Percentiles rank a stretch among this genome's conserved stretches.
Conservation (phyloP, 2,113 vertebrate species). For the Pelecanus crispus region DNA sequence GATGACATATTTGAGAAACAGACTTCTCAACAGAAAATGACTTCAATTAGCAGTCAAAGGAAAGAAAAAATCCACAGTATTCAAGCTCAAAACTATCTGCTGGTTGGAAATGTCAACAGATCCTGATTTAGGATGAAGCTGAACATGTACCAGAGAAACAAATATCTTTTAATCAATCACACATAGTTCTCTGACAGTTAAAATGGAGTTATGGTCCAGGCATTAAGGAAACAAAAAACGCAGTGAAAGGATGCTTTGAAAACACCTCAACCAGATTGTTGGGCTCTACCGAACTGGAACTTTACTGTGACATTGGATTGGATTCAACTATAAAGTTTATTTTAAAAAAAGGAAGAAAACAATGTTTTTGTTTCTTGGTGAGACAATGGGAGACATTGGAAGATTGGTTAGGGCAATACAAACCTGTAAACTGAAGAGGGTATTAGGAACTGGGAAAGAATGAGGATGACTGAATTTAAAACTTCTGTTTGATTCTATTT, state of each 20-base stretch:
- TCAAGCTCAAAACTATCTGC: neutral
- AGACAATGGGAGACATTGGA: neutral
- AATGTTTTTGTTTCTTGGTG: neutral
- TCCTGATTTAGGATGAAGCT: neutral
- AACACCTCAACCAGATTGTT: neutral
- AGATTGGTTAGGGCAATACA: neutral
- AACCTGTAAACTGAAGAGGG: neutral
- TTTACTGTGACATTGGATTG: neutral
- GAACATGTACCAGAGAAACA: neutral
- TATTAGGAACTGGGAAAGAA: neutral
- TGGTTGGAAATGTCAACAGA: neutral
- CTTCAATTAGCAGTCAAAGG: neutral
- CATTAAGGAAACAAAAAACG: neutral
- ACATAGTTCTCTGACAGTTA: neutral
- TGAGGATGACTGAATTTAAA: neutral
- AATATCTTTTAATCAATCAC: neutral
- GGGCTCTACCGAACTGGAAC: neutral
- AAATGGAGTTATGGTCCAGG: neutral
- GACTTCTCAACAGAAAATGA: neutral
- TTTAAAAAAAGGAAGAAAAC: neutral
- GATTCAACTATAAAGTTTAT: neutral
- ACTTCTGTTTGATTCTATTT: neutral
- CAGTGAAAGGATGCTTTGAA: neutral
- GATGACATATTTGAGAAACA: rapidly evolving
- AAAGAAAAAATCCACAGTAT: neutral